phyloP scores from a whole-genome alignment of 2,113 vertebrate species.

The Cathartes aura region DNA sequence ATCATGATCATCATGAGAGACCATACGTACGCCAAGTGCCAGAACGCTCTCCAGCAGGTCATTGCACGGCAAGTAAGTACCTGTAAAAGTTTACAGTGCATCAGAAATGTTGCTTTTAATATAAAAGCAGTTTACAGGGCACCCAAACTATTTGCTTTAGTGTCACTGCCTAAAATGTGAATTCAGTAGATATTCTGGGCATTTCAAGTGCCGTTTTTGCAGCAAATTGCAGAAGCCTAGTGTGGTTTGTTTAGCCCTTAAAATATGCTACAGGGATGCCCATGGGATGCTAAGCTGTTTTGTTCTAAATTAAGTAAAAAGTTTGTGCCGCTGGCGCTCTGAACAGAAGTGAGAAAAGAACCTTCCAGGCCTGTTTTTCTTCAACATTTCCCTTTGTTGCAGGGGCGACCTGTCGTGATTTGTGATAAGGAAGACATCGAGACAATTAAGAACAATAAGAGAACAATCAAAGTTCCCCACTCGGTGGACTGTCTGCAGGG shows the following conservation, averaged over 20 bases:
- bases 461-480: conserved; percentile 94
- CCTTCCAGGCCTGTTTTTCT: neutral
- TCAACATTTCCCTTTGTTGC: neutral
- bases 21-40: conserved; percentile 93
- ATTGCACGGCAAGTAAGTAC: conserved; percentile 89
- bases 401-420: conserved; percentile 96
- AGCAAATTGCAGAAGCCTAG: neutral
- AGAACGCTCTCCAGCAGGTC: conserved; percentile 97
- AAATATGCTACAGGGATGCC: neutral
- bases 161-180: neutral
- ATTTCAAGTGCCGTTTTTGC: neutral
- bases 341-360: neutral
- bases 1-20: conserved; percentile 99
- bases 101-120: fast-evolving
- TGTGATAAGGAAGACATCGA: conserved; percentile 95
- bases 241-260: neutral
- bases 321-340: neutral
- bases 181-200: neutral
- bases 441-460: conserved; percentile 91
- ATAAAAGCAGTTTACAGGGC: neutral
- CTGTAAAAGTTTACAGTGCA: fast-evolving
- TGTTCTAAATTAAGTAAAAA: neutral
- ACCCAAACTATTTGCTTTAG: fast-evolving
- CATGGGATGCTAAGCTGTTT: neutral
- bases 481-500: conserved; percentile 97